Conservation (phyloP, 2,113 vertebrate species). For the Campylomormyrus tamandua region DNA sequence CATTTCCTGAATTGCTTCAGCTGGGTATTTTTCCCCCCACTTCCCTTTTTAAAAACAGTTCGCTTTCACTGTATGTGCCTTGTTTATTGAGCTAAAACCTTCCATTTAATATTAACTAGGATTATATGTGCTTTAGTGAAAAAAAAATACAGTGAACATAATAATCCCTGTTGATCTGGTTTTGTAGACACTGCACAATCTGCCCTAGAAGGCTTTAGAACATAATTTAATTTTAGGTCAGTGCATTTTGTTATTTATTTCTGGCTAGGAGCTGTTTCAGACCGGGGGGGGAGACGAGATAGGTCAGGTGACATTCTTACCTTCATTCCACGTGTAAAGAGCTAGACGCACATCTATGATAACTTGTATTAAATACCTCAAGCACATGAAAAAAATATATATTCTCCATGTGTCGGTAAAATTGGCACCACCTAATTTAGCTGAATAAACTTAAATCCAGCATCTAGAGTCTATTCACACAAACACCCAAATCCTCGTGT, state of each 20-base stretch:
- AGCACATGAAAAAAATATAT: not conserved
- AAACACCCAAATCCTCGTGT: not conserved
- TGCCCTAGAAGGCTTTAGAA: not conserved
- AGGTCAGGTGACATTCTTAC: not conserved
- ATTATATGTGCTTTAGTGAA: not conserved
- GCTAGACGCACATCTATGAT: not conserved
- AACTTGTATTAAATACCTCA: not conserved
- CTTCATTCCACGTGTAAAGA: not conserved
- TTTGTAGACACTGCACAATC: not conserved
- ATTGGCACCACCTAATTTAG: not conserved
- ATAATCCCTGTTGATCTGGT: not conserved
- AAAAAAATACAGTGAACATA: not conserved
- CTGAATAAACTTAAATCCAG: not conserved
- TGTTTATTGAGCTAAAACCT: not conserved
- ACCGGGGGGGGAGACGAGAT: not conserved
- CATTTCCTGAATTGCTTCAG: constrained; percentile 6
- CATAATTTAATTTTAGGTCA: not conserved
- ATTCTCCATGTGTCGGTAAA: not conserved
- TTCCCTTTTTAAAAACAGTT: not conserved
- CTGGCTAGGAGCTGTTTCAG: not conserved
- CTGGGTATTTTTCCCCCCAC: not conserved
- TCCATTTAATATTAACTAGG: not conserved
- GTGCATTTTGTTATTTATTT: not conserved
- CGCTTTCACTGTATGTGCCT: not conserved
- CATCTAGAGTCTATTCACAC: not conserved